phyloP scores from a whole-genome alignment of 2,888 invertebrate species.

The Epicampocera succincta region DNA sequence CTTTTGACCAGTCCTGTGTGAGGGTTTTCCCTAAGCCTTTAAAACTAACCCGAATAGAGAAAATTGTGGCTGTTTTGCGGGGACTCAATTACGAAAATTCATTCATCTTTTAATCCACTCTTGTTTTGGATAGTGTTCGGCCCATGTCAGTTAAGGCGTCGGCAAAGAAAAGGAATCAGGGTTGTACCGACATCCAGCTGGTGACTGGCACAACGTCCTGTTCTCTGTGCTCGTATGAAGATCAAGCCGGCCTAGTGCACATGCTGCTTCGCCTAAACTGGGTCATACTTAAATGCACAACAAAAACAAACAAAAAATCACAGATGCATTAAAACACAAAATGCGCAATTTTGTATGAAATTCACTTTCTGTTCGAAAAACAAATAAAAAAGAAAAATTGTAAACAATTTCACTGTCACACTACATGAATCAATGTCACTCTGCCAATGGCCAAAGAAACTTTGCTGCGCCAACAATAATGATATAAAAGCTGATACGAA shows the following conservation, averaged over 20 bases:
- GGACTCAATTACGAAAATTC: too few species aligned
- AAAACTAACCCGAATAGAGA: too few species aligned
- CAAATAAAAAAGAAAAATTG: conserved; percentile 23
- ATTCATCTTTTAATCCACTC: too few species aligned
- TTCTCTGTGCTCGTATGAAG: neutral
- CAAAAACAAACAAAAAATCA: conserved; percentile 32
- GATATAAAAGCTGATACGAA: neutral
- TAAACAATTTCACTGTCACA: conserved; percentile 64
- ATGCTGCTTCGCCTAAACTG: conserved; percentile 35
- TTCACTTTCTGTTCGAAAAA: conserved; percentile 54
- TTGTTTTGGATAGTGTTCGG: too few species aligned
- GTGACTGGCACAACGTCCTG: too few species aligned
- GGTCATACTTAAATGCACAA: conserved; percentile 50
- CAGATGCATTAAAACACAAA: conserved; percentile 28
- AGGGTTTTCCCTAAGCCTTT: too few species aligned
- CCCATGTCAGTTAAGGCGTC: too few species aligned
- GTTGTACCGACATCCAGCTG: too few species aligned
- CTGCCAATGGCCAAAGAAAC: conserved; percentile 60
- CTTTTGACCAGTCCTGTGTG: too few species aligned
- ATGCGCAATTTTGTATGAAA: conserved; percentile 28
- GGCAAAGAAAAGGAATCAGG: too few species aligned
- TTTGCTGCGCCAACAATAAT: conserved; percentile 18
- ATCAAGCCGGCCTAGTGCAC: neutral
- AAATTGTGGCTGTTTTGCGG: too few species aligned
- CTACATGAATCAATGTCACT: conserved; percentile 64